Percentiles rank a stretch among this genome's conserved stretches.
phyloP scores from a whole-genome alignment of 2,797 vertebrate species.

The Alcedo atthis region DNA sequence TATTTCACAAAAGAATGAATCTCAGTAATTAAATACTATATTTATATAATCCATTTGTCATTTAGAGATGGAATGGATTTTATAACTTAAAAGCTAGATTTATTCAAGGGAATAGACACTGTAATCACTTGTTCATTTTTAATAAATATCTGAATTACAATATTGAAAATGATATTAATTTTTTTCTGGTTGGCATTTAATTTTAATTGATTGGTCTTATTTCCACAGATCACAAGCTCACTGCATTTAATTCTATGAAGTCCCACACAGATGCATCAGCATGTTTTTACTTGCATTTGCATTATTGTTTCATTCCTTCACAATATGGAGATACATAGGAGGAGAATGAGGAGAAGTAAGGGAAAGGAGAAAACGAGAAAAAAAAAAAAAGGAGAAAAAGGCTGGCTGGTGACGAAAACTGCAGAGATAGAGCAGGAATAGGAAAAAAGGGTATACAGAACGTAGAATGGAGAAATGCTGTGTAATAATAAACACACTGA shows the following conservation, averaged over 20 bases:
- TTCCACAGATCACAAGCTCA: background rate
- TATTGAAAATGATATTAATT: background rate
- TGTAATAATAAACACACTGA: background rate
- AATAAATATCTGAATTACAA: constrained; percentile 1
- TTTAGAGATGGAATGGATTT: background rate
- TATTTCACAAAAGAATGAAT: background rate
- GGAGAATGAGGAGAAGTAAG: background rate
- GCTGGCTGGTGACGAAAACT: background rate
- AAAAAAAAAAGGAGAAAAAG: background rate
- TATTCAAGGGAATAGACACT: background rate
- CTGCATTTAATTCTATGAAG: background rate
- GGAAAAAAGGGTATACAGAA: background rate
- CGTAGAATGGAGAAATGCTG: background rate
- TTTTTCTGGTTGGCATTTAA: background rate
- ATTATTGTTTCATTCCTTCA: background rate
- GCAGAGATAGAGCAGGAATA: background rate
- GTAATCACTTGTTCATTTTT: background rate
- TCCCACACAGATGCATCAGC: background rate
- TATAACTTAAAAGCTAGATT: background rate
- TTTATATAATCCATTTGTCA: background rate
- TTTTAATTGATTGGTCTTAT: background rate
- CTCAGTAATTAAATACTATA: background rate
- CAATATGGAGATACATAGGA: background rate
- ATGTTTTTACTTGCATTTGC: background rate
- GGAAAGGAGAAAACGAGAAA: background rate